Conservation (phyloP, 1,140 invertebrate species). For the Drosophila tristis region DNA sequence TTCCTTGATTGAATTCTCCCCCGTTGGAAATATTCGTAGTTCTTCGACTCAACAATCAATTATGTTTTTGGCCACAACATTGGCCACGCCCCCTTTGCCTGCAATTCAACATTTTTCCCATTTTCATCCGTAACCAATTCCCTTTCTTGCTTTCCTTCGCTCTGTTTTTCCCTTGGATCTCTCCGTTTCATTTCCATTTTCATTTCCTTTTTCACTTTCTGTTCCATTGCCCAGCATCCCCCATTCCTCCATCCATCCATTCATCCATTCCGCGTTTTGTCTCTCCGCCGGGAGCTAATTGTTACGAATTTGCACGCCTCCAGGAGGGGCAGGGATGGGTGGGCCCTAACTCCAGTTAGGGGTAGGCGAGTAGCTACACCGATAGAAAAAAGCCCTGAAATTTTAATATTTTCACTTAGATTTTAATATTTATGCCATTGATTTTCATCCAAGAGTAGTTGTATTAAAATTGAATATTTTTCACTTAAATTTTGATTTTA, state of each 20-base stretch:
- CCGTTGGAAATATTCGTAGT: conserved; percentile 8
- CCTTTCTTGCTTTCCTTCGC: neutral
- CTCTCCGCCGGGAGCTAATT: conserved; percentile 73
- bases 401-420: too few relatives aligned
- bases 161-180: neutral
- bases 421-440: too few relatives aligned
- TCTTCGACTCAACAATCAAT: neutral
- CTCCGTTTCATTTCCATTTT: conserved; percentile 11
- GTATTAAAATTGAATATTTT: too few relatives aligned
- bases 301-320: conserved; percentile 63
- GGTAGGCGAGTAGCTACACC: too few relatives aligned
- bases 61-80: neutral
- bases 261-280: conserved; percentile 15
- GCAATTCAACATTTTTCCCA: neutral
- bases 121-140: neutral
- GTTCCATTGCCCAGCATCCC: conserved; percentile 13
- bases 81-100: neutral
- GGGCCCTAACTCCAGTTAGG: conserved; percentile 5
- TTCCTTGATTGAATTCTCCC: too few relatives aligned
- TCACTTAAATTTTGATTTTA: too few relatives aligned
- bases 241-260: too few relatives aligned
- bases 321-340: neutral
- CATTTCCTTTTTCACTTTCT: conserved; percentile 4
- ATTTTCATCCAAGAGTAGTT: too few relatives aligned
- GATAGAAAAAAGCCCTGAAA: too few relatives aligned